Base-by-base conservation (phyloP, 2,113 vertebrate genomes). In the Corydoras maculifer region DNA sequence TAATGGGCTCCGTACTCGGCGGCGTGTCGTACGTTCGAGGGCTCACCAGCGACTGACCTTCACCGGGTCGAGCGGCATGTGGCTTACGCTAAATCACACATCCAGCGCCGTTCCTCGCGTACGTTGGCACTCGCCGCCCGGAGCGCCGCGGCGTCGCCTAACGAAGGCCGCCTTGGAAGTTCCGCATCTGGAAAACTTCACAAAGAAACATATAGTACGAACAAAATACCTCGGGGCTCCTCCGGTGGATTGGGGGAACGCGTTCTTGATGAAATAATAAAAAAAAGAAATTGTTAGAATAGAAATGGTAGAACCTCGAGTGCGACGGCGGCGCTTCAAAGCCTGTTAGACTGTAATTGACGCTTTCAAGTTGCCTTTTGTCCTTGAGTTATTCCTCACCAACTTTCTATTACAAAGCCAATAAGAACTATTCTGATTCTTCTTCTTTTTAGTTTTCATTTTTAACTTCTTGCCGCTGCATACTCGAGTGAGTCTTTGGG, bases 271-370 rank as follows among this genome's bases (percentile, higher is more conserved):
- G 76, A 74, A 70, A 70, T 65, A 66, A 62, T 68, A 71, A 53
- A 68, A 53, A 68, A 74, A 70, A 72, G 70, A 79, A 75, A 69
- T 72, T 65, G 68, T 75, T 77, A 69, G 65, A 79, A 77, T 77
- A 65, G 69, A 50, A 74, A 70, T 68, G 31, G 30, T 69, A 70
- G 60, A 74, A 79, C 77, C 74, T 76, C 72, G 65, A 74, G 55
- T 77, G 75, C 72, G 72, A 75, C 66, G 12, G 60, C 14, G 50
- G 25, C 49, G 72, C 75, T 79, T 79, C 78, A 79, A 79, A 79
- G 75, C 72, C 66, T 70, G 69, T 74, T 66, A 65, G 75, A 71
- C 69, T 75, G 68, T 77, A 79, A 79, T 79, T 79, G 78, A 79
- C 72, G 57, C 75, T 77, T 79, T 79, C 69, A 77, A 69, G 68